Base-by-base conservation (phyloP, 1,140 invertebrate species). In the Cydia splendana region DNA sequence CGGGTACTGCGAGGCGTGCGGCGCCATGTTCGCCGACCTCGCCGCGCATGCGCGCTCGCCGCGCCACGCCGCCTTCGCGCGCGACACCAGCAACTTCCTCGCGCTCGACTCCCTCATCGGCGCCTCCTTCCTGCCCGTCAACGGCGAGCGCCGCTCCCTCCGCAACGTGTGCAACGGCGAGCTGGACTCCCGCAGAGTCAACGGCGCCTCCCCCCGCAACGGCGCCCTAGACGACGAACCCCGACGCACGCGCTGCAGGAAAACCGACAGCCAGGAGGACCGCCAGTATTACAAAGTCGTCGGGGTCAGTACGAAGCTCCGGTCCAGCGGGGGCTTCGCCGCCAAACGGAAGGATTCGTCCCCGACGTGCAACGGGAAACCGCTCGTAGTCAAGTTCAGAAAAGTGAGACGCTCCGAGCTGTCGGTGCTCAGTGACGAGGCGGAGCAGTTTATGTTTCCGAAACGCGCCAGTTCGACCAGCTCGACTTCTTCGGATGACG, bases 391-490 rank as follows among this genome's bases (percentile, higher is more conserved):
- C 0, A 95, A 97, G 79, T 97, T 97, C 79, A 85, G 91, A 34
- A 95, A 96, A 75, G 94, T 96, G 4, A 93, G 96, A 24, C 95
- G 95, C 74, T 96, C 96, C 0, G 96, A 97, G 88, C 82, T 97
- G 20, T 95, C 95, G 0, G 93, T 96, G 20, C 85, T 97, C 1
- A 97, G 96, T 77, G 96, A 97, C 77, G 96, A 97, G 87, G 97
- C 96, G 0, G 96, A 97, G 81, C 97, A 96, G 73, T 97, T 97
- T 85, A 96, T 97, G 95, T 97, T 97, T 86, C 95, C 96, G 0
- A 95, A 95, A 78, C 94, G 95, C 42, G 90, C 90, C 0, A 94
- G 95, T 28, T 95, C 95, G 13, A 94, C 94, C 0, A 95, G 94
- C 76, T 92, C 90, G 1, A 85, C 88, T 0, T 92, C 90, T 42